Evolutionary conservation across 2,797 vertebrate genomes (phyloP).

Genomic region (Gymnothorax reevesii): DNA sequence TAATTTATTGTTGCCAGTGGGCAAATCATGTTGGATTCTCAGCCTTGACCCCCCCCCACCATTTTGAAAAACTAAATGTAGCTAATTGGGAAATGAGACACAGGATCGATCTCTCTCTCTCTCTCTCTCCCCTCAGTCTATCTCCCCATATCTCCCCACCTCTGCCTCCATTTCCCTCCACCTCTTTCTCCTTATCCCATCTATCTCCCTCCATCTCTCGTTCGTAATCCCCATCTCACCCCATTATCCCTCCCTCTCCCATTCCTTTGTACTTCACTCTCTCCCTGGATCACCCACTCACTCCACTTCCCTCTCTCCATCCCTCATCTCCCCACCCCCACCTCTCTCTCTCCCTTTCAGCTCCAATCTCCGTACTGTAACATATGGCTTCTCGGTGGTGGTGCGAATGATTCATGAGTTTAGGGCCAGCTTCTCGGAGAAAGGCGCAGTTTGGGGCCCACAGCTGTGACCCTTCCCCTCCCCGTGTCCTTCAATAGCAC

Average conservation of each 20-base stretch:
- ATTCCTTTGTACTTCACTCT: background rate
- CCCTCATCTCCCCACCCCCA: background rate
- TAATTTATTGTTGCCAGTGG: no score
- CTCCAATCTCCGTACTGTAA: conserved; percentile 46
- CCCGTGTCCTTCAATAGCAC: conserved; percentile 61
- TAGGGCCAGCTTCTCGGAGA: conserved; percentile 48
- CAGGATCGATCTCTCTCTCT: background rate
- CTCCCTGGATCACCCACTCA: background rate
- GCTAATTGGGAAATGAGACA: no score
- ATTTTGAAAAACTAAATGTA: no score
- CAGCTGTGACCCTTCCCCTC: conserved; percentile 64
- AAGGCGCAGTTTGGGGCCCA: conserved; percentile 57
- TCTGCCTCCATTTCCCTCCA: no score
- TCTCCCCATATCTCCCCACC: no score
- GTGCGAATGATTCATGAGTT: conserved; percentile 48
- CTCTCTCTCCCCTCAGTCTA: no score
- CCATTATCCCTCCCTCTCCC: background rate
- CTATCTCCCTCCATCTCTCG: no score
- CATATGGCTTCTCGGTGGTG: conserved; percentile 60
- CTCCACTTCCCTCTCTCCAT: background rate
- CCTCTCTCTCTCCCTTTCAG: conserved; percentile 4
- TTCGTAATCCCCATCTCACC: no score
- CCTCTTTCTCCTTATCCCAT: no score
- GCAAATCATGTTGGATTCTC: background rate
- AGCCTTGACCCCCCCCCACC: no score